Evolutionary conservation across 2,888 invertebrate genomes (phyloP), one percentile per base, ranked within the genome.

Genomic region (Boloria selene): DNA sequence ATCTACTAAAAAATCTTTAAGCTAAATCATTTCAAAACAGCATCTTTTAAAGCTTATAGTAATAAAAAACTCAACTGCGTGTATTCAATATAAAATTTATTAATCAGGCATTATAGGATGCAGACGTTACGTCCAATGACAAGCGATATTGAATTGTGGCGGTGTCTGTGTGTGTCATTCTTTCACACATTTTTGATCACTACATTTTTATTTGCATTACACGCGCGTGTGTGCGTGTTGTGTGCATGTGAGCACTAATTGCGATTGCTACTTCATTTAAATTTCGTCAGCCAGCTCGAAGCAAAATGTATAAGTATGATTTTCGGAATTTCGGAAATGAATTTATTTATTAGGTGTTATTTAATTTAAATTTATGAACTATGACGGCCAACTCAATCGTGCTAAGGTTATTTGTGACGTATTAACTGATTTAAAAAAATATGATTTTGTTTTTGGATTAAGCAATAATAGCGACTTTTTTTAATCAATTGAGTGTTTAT

Each of bases 221-320:
- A 6, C 18, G 31, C 47, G 72, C 74, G 74, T 77, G 74, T 73
- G 75, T 72, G 67, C 78, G 89, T 88, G 86, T 64, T 42, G 56
- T 56, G 76, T 72, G 72, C 61, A 62, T 73, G 75, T 79, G 77
- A 77, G 74, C 76, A 82, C 91, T 92, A 92, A 92, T 92, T 92
- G 90, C 88, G 87, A 92, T 91, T 88, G 88, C 90, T 90, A 90
- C 91, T 92, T 92, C 88, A 91, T 92, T 91, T 91, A 90, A 91
- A 92, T 90, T 90, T 91, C 89, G 90, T 87, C 88, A 83, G 85
- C 70, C 77, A 76, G 73, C 76, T 72, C 72, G 65, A 73, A 76
- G 75, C 63, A 84, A 83, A 77, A 71, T 73, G 71, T 65, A 73
- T 85, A 90, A 86, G 81, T 81, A 59, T 49, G 69, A 74, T 79